Conservation (phyloP, 2,888 invertebrate genomes). For the Erannis defoliaria region DNA sequence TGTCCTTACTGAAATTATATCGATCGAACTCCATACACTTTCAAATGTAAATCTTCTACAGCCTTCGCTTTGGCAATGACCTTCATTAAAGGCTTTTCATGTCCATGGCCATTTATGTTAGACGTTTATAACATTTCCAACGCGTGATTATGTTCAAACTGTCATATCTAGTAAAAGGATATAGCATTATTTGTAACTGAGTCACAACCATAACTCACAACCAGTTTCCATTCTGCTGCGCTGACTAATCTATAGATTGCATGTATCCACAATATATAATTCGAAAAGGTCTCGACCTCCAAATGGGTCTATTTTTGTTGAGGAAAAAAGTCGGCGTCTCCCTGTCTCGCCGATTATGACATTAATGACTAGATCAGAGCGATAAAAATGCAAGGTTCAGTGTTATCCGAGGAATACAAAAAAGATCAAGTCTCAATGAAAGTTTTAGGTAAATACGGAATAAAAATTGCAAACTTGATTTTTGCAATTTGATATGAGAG, state of each 20-base stretch:
- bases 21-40: not conserved
- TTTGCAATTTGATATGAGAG: too few species aligned
- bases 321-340: slow-evolving; percentile 17
- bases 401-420: not conserved
- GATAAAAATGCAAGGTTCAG: not conserved
- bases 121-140: not conserved
- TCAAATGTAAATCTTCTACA: not conserved
- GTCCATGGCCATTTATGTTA: not conserved
- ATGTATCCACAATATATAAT: slow-evolving; percentile 1
- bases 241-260: slow-evolving; percentile 21
- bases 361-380: slow-evolving; percentile 12
- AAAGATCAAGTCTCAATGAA: not conserved
- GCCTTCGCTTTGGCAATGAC: not conserved
- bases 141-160: not conserved
- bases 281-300: slow-evolving; percentile 17
- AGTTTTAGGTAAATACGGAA: not conserved
- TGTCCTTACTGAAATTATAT: not conserved
- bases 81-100: not conserved
- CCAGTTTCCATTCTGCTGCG: slow-evolving; percentile 7
- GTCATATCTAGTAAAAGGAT: slow-evolving; percentile 19
- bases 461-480: too few species aligned
- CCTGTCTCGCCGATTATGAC: slow-evolving; percentile 20
- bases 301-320: slow-evolving; percentile 14
- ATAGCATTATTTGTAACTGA: slow-evolving; percentile 13
- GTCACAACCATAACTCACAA: slow-evolving; percentile 13